phyloP scores from a whole-genome alignment of 92 coral and sea anemone species.

The Bergia puertoricense region DNA sequence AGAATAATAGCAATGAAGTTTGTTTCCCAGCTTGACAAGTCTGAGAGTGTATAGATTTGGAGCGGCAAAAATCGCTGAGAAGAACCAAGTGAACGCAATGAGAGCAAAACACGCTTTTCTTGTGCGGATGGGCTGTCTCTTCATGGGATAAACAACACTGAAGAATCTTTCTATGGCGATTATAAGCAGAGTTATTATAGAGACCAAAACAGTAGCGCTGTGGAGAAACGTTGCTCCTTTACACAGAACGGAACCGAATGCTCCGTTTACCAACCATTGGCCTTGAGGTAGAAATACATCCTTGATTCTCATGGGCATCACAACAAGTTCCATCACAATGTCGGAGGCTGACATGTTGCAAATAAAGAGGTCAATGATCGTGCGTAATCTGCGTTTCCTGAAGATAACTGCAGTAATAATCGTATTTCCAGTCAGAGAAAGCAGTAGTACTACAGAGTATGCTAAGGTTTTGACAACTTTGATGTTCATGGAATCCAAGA shows the following conservation, averaged over 20 bases:
- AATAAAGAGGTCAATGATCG: constrained; percentile 52
- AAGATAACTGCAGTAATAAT: constrained; percentile 39
- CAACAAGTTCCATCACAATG: constrained; percentile 22
- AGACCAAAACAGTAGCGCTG: constrained; percentile 34
- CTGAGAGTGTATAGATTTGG: constrained; percentile 26
- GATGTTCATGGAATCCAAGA: constrained; percentile 28
- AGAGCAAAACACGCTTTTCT: constrained; percentile 32
- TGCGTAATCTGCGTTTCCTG: constrained; percentile 48
- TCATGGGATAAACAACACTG: constrained; percentile 3
- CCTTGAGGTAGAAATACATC: constrained; percentile 37
- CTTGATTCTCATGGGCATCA: constrained; percentile 37
- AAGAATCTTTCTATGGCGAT: constrained; percentile 51
- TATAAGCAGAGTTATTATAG: constrained; percentile 48
- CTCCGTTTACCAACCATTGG: constrained; percentile 46
- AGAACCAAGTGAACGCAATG: constrained; percentile 46
- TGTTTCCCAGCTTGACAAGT: too few relatives aligned
- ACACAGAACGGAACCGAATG: constrained; percentile 43
- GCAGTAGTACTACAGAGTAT: not conserved
- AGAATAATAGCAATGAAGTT: not conserved
- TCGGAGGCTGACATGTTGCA: constrained; percentile 62
- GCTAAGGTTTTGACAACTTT: constrained; percentile 46
- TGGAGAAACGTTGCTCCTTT: constrained; percentile 21
- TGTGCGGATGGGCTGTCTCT: constrained; percentile 43
- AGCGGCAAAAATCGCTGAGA: constrained; percentile 15
- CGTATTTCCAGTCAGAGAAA: constrained; percentile 43